These are phyloP conservation scores for Drosophila teissieri DNA, from an alignment of 1,140 invertebrate species.

Conservation along the genomic window DNA sequence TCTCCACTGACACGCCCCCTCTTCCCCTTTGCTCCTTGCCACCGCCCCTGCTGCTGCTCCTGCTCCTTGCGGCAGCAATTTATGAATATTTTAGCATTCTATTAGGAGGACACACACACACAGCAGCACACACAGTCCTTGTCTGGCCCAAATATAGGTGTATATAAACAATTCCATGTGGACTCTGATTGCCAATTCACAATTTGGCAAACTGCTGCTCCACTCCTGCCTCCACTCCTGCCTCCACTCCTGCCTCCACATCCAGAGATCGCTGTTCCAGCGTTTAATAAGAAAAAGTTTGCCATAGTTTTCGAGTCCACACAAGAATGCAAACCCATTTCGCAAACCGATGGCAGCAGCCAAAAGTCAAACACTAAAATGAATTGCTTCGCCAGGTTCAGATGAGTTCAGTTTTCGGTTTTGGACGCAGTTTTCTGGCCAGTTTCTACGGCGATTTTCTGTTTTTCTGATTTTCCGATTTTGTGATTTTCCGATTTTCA, in stretches of 20 bases:
- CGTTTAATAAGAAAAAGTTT: slow-evolving; percentile 50
- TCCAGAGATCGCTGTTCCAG: background rate
- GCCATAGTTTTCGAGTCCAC: slow-evolving; percentile 19
- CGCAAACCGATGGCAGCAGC: background rate
- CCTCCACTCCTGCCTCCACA: slow-evolving; percentile 11
- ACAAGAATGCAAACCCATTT: background rate
- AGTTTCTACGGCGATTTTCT: no score
- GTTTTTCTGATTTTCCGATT: background rate
- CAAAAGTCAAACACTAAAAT: slow-evolving; percentile 40
- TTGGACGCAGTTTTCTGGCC: background rate
- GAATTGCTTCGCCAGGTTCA: slow-evolving; percentile 12
- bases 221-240: slow-evolving; percentile 32
- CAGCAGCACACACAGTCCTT: slow-evolving; percentile 10
- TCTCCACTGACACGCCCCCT: background rate
- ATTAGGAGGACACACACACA: slow-evolving; percentile 30
- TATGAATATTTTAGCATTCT: slow-evolving; percentile 73
- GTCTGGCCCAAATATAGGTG: slow-evolving; percentile 6
- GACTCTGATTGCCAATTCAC: slow-evolving; percentile 53
- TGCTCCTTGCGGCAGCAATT: slow-evolving; percentile 50
- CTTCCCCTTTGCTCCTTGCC: no score
- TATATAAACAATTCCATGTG: slow-evolving; percentile 36
- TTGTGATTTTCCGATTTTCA: background rate
- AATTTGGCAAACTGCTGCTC: slow-evolving; percentile 31
- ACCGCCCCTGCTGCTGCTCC: background rate
- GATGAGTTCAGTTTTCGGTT: slow-evolving; percentile 11